These are phyloP conservation scores for Drosophila ohnishii DNA, from an alignment of 1,140 invertebrate species.

Conservation along the genomic window DNA sequence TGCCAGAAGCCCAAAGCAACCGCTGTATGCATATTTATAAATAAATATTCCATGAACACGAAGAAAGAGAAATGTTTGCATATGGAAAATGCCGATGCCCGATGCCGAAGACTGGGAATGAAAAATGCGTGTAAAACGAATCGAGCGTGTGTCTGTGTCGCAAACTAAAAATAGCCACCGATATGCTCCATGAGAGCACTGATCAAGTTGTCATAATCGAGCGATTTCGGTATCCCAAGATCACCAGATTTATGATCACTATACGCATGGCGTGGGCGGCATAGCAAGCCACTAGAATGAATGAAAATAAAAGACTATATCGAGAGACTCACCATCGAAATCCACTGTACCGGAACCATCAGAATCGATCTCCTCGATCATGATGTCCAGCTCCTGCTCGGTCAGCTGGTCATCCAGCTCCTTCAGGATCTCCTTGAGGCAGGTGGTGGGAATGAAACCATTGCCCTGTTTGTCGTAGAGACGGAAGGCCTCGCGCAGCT, in stretches of 20 bases:
- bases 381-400: conserved; percentile 95
- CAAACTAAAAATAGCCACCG: conserved; percentile 60
- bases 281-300: conserved; percentile 66
- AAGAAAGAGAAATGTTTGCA: conserved; percentile 22
- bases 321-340: conserved; percentile 86
- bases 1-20: conserved; percentile 35
- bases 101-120: conserved; percentile 2
- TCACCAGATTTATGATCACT: conserved; percentile 65
- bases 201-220: conserved; percentile 77
- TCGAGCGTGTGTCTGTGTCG: conserved; percentile 39
- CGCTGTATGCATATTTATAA: conserved; percentile 60
- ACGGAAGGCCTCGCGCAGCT: conserved; percentile 95
- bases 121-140: conserved; percentile 41
- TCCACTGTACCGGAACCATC: conserved; percentile 92
- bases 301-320: conserved; percentile 30
- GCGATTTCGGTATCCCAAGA: conserved; percentile 59
- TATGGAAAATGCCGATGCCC: conserved; percentile 14
- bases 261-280: conserved; percentile 19
- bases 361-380: conserved; percentile 98
- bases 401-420: conserved; percentile 97
- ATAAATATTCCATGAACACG: conserved; percentile 57
- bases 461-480: conserved; percentile 95
- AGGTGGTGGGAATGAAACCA: conserved; percentile 97
- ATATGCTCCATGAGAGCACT: conserved; percentile 70
- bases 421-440: conserved; percentile 94